Evolutionary conservation across 2,797 vertebrate genomes (phyloP), one percentile per base, ranked within the genome.

Genomic region (Adelosebastes latens): DNA sequence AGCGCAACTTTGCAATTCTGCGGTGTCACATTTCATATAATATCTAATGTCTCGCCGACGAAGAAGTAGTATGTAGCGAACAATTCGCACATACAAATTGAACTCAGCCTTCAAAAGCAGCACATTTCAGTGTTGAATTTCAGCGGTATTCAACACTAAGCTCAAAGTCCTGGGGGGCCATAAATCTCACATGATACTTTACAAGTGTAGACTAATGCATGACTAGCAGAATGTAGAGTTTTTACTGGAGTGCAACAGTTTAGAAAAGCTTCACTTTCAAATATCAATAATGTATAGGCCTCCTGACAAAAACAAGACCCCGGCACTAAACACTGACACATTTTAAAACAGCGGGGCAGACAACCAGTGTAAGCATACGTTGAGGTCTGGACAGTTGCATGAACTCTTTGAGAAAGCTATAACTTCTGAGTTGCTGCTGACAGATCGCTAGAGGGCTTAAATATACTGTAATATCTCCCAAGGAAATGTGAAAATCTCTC

Each of bases 211-310:
- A 58, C 36, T 68, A 56, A 69, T 32, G 55, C 42, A n/a, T 9
- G 49, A 60, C 63, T 13, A 12, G 18, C 64, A 58, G 42, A 83
- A 56, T 65, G 31, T 18, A n/a, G 14, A 66, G 39, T 59, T 79
- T 79, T 66, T 53, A 87, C 74, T 64, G 3, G 8, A 11, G 58
- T 59, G 59, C 14, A n/a, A 62, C 24, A 79, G 82, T 89, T 88
- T 79, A 81, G 59, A 89, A 62, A 60, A 83, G 72, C 80, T 39
- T 83, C 60, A 31, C 80, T 83, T 81, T 85, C 20, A 72, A 76
- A 85, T 69, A 85, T 88, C 62, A 79, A 69, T 82, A 82, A 85
- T 75, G 56, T 77, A 85, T 20, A 75, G 63, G 16, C 36, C 36
- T 3, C 56, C 46, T n/a, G 81, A 87, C 67, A 65, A 73, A 88